A percentile compares a stretch with the other conserved stretches of the same genome.
Conservation (phyloP, 2,797 vertebrate species). For the Ispidina picta region DNA sequence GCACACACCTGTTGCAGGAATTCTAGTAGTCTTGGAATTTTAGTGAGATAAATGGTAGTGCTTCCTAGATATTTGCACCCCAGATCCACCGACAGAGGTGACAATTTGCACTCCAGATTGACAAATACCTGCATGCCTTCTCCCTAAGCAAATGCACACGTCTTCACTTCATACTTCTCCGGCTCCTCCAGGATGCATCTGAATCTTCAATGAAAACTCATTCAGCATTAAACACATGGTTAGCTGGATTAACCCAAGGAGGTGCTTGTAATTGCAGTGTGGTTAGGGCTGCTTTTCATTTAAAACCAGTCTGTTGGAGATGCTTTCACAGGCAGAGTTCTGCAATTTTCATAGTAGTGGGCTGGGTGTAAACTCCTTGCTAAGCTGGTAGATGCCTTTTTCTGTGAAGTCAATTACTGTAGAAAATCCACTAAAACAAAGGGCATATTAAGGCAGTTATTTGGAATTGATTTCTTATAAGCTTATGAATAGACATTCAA, state of each 20-base stretch:
- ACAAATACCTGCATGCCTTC: neutral
- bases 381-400: conserved; percentile 10
- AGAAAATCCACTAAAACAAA: conserved; percentile 35
- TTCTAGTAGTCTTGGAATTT: neutral
- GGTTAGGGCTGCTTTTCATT: neutral
- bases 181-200: neutral
- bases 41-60: neutral
- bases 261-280: neutral
- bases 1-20: neutral
- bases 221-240: neutral
- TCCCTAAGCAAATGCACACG: neutral
- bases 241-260: neutral
- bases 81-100: neutral
- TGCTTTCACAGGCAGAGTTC: neutral
- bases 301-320: neutral
- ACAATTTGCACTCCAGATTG: neutral
- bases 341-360: neutral
- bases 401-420: conserved; percentile 17
- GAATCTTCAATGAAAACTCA: neutral
- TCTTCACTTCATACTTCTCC: neutral
- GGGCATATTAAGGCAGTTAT: conserved; percentile 21
- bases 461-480: conserved; percentile 38
- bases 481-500: conserved; percentile 21
- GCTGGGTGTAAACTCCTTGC: neutral
- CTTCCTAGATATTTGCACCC: neutral